These are phyloP conservation scores for Zonitis immaculata DNA, from an alignment of 2,888 invertebrate species.

Conservation along the genomic window DNA sequence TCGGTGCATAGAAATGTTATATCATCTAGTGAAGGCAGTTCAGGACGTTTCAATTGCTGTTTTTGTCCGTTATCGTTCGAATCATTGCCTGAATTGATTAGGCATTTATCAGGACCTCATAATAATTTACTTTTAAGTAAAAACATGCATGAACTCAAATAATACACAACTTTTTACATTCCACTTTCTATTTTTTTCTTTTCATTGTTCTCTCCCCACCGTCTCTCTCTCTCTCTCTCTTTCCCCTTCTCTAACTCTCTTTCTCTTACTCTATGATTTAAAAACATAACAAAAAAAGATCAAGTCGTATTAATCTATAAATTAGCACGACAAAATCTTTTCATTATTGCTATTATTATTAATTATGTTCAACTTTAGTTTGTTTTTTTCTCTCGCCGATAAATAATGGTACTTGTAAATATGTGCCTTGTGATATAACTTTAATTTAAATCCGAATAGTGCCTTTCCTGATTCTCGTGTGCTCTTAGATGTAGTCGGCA, in stretches of 20 bases:
- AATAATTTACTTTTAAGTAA: slow-evolving; percentile 83
- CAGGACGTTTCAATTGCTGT: slow-evolving; percentile 77
- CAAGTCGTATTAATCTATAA: slow-evolving; percentile 33
- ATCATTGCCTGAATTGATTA: slow-evolving; percentile 78
- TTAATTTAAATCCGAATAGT: slow-evolving; percentile 32
- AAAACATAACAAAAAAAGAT: no score
- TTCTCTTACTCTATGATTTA: slow-evolving; percentile 3
- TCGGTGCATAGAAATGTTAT: slow-evolving; percentile 86
- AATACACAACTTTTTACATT: slow-evolving; percentile 28
- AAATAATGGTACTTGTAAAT: neutral
- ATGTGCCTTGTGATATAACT: slow-evolving; percentile 32
- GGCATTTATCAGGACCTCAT: slow-evolving; percentile 83
- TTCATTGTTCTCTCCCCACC: neutral
- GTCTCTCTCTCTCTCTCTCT: no score
- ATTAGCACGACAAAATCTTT: slow-evolving; percentile 34
- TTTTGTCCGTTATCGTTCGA: slow-evolving; percentile 84
- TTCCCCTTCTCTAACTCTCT: neutral
- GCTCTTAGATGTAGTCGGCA: slow-evolving; percentile 35
- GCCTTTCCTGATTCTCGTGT: slow-evolving; percentile 31
- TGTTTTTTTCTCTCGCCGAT: no score
- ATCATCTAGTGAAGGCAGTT: slow-evolving; percentile 73
- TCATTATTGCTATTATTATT: neutral
- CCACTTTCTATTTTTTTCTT: slow-evolving; percentile 16
- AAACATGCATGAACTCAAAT: slow-evolving; percentile 64
- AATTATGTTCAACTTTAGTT: neutral